phyloP scores from a whole-genome alignment of 23 tunicate species.

The Aplidium turbinatum region DNA sequence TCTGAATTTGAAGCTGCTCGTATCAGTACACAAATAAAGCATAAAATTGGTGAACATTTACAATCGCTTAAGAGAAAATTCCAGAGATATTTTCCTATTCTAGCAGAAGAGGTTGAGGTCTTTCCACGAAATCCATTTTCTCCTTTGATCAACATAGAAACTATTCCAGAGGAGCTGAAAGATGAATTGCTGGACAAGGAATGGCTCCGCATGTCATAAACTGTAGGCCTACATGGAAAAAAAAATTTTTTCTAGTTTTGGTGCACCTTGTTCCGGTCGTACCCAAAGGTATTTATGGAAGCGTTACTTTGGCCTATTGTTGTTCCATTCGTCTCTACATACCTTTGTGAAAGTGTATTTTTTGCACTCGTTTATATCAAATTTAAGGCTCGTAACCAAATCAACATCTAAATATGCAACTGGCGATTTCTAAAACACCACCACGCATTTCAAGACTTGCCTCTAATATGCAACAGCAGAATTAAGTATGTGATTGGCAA shows the following conservation, averaged over 20 bases:
- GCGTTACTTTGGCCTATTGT: background rate
- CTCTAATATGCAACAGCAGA: constrained; percentile 15
- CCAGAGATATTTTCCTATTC: background rate
- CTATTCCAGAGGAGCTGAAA: constrained; percentile 7
- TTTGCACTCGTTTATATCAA: constrained; percentile 23
- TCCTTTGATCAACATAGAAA: constrained; percentile 5
- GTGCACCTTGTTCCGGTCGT: constrained; percentile 2
- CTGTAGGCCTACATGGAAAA: too few relatives aligned
- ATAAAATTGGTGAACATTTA: too few relatives aligned
- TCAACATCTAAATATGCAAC: constrained; percentile 22
- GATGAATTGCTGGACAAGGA: constrained; percentile 4
- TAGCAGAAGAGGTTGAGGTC: constrained; percentile 4
- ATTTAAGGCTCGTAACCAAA: constrained; percentile 26
- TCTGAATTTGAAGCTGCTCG: background rate
- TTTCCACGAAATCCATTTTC: constrained; percentile 38
- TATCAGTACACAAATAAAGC: background rate
- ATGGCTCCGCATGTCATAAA: too few relatives aligned
- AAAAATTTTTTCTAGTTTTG: constrained; percentile 10
- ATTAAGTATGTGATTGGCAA: too few relatives aligned
- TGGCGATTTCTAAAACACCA: constrained; percentile 35
- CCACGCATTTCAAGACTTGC: constrained; percentile 35
- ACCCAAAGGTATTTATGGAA: background rate
- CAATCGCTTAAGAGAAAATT: background rate
- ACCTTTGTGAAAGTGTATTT: constrained; percentile 15
- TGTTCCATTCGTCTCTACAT: background rate